A percentile compares a stretch with the other conserved stretches of the same genome.
Evolutionary conservation across 2,113 vertebrate species (phyloP).

Genomic region (Speoplatyrhinus poulsoni): DNA sequence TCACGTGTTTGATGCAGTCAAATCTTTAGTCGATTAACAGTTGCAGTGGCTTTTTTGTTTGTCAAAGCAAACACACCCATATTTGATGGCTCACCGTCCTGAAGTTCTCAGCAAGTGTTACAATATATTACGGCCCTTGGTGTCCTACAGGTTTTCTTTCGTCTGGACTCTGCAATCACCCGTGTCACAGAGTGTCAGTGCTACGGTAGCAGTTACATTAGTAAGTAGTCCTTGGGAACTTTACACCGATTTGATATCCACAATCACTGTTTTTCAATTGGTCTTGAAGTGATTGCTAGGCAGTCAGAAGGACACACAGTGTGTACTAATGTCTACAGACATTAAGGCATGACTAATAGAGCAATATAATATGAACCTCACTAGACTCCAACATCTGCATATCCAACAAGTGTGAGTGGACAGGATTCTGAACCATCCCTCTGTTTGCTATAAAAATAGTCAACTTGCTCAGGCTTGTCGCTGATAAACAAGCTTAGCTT

Average conservation of each 20-base stretch:
- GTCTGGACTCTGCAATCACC: too few species aligned
- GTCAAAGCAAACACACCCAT: conserved; percentile 39
- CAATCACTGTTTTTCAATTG: too few species aligned
- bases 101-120: too few species aligned
- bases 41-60: conserved; percentile 15
- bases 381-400: too few species aligned
- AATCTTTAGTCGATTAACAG: conserved; percentile 10
- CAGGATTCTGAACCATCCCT: conserved; percentile 15
- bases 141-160: not conserved
- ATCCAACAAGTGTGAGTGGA: too few species aligned
- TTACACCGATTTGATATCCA: not conserved
- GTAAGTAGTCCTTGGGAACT: not conserved
- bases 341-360: too few species aligned
- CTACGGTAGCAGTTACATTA: not conserved
- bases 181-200: not conserved
- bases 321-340: too few species aligned
- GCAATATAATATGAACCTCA: too few species aligned
- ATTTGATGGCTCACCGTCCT: too few species aligned
- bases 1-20: conserved; percentile 11
- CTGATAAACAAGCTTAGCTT: conserved; percentile 58
- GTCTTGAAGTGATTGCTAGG: too few species aligned
- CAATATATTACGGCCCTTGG: not conserved
- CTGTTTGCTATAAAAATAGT: conserved; percentile 29
- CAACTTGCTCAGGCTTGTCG: conserved; percentile 52
- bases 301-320: too few species aligned